These are phyloP conservation scores for Halcyon malimbica DNA, from an alignment of 2,113 vertebrate species.

Conservation along the genomic window DNA sequence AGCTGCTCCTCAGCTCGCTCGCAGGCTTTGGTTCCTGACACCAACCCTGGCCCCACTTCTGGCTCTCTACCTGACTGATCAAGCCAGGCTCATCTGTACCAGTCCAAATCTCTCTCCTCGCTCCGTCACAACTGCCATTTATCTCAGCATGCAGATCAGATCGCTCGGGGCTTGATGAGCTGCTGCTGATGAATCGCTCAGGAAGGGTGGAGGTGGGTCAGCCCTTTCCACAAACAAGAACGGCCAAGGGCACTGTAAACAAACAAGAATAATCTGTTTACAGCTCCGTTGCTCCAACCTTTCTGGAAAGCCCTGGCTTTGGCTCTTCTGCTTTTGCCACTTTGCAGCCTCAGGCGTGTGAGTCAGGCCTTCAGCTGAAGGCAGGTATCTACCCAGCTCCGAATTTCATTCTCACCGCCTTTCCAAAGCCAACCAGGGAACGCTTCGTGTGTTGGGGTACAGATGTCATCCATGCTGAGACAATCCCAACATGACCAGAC, in stretches of 20 bases:
- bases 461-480: neutral
- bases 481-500: neutral
- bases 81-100: neutral
- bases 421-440: neutral
- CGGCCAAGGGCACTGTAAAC: neutral
- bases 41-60: neutral
- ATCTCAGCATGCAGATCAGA: neutral
- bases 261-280: neutral
- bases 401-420: neutral
- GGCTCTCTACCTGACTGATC: neutral
- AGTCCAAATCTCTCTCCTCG: rapidly evolving
- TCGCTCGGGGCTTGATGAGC: neutral
- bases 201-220: neutral
- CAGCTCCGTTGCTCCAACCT: neutral
- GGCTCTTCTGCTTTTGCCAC: neutral
- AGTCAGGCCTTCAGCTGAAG: neutral
- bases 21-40: neutral
- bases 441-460: neutral
- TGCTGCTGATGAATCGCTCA: neutral
- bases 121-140: neutral
- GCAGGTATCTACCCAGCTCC: neutral
- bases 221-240: neutral
- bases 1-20: neutral
- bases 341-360: neutral
- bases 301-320: neutral